Conservation (phyloP, 1,140 invertebrate genomes). For the Acromyrmex heyeri region DNA sequence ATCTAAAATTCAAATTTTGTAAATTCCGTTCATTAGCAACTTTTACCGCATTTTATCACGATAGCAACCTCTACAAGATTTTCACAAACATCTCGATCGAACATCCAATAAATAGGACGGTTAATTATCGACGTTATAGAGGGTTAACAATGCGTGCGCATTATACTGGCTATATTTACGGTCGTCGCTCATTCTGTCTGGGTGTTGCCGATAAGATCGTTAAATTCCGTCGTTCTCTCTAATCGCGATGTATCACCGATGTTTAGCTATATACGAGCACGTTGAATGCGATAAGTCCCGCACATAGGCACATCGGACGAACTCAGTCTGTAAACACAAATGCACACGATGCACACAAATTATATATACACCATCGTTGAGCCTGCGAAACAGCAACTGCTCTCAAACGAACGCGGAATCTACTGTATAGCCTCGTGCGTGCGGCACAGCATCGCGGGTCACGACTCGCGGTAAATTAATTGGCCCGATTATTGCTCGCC, state of each 20-base stretch:
- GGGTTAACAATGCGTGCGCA: neutral
- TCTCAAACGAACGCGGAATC: slow-evolving; percentile 30
- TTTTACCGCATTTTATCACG: neutral
- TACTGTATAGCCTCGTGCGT: neutral
- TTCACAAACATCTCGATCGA: slow-evolving; percentile 15
- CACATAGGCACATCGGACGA: neutral
- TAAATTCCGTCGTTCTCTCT: slow-evolving; percentile 38
- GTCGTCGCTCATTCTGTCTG: slow-evolving; percentile 17
- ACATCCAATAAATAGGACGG: slow-evolving; percentile 14
- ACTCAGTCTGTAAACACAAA: slow-evolving; percentile 9
- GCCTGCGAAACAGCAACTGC: slow-evolving; percentile 14
- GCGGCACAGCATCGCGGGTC: neutral
- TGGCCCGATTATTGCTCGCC: slow-evolving; percentile 43
- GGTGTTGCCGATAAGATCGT: slow-evolving; percentile 35
- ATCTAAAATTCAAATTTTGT: neutral
- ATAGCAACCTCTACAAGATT: neutral
- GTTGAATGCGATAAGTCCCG: neutral
- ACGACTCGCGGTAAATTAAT: slow-evolving; percentile 35
- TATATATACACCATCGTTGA: neutral
- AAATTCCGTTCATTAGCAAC: neutral
- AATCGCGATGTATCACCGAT: slow-evolving; percentile 30
- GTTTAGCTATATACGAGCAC: neutral
- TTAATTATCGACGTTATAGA: slow-evolving; percentile 22
- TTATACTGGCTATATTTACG: slow-evolving; percentile 12
- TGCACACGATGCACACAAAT: neutral